Base-by-base conservation (phyloP, 2,113 vertebrate genomes). In the Tragelaphus scriptus region DNA sequence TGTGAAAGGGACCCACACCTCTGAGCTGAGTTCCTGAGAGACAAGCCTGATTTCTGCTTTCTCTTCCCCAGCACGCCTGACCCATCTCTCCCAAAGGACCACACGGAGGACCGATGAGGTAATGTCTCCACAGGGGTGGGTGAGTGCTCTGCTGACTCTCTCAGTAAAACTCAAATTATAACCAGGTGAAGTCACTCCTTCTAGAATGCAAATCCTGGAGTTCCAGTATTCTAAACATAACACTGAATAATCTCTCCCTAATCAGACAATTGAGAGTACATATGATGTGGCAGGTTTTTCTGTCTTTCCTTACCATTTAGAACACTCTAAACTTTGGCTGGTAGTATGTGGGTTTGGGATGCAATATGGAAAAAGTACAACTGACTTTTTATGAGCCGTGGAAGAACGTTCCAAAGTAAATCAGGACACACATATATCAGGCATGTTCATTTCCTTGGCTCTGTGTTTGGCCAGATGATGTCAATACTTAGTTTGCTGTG, bases 361-460 rank as follows among this genome's bases (percentile, higher is more conserved):
- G 32, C 6, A 47, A 51, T 77, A n/a, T 95, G 96, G 96, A 97
- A 98, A 97, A 95, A 88, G 47, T 61, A 85, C 91, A 93, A 96
- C 65, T 19, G 77, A 81, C 91, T 71, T 91, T 91, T 95, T 95
- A 65, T 91, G 86, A 84, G 47, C 21, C 10, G 2, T 32, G n/a
- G 89, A n/a, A 75, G 65, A 91, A 63, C 16, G 32, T 97, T 98
- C 95, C 98, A 98, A 95, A 98, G 90, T 95, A 25, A 98, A 98
- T 49, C 81, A 7, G 96, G 95, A 96, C 51, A 93, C 61, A 63
- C 51, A 82, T 59, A 75, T 59, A 93, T 91, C 82, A 86, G 96
- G 96, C 96, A 92, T 98, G 96, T 88, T 98, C 97, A 84, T 86
- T 92, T 98, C 96, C 77, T 77, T 95, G 97, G 95, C 95, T 97